Percentiles rank a stretch among this genome's conserved stretches.
phyloP scores from a whole-genome alignment of 2,888 invertebrate species.

The Allacma fusca region DNA sequence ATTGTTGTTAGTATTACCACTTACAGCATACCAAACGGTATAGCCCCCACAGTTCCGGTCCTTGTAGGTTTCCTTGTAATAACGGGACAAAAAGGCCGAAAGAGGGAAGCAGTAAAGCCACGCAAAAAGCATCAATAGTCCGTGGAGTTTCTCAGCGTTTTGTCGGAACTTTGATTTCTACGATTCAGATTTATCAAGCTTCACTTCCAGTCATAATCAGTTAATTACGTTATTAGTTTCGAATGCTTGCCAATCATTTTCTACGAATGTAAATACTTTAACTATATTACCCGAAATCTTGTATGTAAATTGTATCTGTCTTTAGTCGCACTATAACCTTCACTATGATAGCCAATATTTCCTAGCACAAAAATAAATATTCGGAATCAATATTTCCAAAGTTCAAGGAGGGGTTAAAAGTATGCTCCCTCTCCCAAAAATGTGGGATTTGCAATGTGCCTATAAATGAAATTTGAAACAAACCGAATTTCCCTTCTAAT shows the following conservation, averaged over 20 bases:
- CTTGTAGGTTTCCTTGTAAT: conserved; percentile 50
- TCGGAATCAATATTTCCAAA: too few relatives aligned
- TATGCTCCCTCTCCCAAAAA: too few relatives aligned
- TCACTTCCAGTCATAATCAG: too few relatives aligned
- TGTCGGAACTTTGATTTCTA: conserved; percentile 39
- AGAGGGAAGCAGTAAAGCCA: conserved; percentile 47
- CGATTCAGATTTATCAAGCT: too few relatives aligned
- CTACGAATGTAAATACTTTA: too few relatives aligned
- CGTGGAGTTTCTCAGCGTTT: conserved; percentile 36
- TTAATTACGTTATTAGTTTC: too few relatives aligned
- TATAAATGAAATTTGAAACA: not conserved
- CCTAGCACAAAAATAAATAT: not conserved
- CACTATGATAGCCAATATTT: conserved; percentile 23
- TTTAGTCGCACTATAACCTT: not conserved
- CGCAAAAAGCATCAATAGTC: conserved; percentile 34
- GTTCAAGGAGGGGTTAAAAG: too few relatives aligned
- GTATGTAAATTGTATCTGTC: not conserved
- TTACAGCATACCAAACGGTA: conserved; percentile 51
- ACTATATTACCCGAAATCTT: conserved; percentile 21
- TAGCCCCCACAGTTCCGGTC: conserved; percentile 20
- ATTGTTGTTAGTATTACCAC: not conserved
- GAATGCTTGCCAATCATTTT: too few relatives aligned
- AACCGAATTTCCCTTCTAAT: not conserved
- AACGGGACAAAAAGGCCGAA: conserved; percentile 44
- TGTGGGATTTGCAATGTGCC: too few relatives aligned